A percentile compares a stretch with the other conserved stretches of the same genome.
Conservation (phyloP, 2,797 vertebrate genomes). For the Cryptoprocta ferox region DNA sequence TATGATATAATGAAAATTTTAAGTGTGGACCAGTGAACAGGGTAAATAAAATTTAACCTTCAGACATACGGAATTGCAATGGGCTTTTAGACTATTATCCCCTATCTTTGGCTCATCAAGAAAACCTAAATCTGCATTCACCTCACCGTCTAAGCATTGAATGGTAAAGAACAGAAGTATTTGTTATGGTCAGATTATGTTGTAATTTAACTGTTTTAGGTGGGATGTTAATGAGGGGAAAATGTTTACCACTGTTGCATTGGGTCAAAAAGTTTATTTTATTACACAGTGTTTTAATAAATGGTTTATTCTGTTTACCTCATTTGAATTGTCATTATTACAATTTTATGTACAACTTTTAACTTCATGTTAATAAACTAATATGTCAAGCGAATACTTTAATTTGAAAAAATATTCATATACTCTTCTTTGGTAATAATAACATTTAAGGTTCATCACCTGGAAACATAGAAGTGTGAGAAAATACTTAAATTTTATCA, state of each 20-base stretch:
- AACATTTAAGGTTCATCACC: slow-evolving; percentile 39
- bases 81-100: not conserved
- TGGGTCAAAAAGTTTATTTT: slow-evolving; percentile 51
- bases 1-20: slow-evolving; percentile 29
- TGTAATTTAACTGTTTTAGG: slow-evolving; percentile 50
- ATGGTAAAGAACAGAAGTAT: not conserved
- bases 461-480: slow-evolving; percentile 1
- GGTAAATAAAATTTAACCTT: slow-evolving; percentile 45
- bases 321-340: slow-evolving; percentile 60
- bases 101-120: not conserved
- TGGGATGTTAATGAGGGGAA: slow-evolving; percentile 22
- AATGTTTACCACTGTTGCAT: slow-evolving; percentile 47
- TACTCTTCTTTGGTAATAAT: not conserved
- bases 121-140: not conserved
- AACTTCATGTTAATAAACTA: slow-evolving; percentile 50
- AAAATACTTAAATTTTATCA: slow-evolving; percentile 32
- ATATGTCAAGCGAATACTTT: slow-evolving; percentile 50
- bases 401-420: slow-evolving; percentile 1
- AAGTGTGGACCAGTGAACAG: not conserved
- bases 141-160: not conserved
- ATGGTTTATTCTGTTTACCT: slow-evolving; percentile 61
- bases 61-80: not conserved
- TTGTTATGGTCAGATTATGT: slow-evolving; percentile 32
- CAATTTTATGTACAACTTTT: slow-evolving; percentile 14
- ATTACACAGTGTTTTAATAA: slow-evolving; percentile 64